These are phyloP conservation scores for Leptura quadrifasciata DNA, from an alignment of 2,888 invertebrate species.

Conservation along the genomic window DNA sequence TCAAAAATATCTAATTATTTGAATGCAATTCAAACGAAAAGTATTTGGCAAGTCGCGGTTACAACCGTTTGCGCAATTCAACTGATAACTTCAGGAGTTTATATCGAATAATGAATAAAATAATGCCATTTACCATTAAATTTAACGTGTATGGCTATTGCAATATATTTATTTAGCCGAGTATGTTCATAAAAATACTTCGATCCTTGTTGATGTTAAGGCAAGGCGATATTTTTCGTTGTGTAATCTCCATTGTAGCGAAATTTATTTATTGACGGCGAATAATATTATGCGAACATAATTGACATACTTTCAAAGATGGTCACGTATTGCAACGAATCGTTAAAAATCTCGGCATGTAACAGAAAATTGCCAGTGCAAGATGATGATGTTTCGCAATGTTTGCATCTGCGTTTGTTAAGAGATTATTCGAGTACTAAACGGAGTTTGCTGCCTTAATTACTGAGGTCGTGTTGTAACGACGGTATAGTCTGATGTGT, in stretches of 20 bases:
- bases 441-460: neutral
- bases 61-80: neutral
- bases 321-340: constrained; percentile 49
- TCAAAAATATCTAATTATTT: no score
- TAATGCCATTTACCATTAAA: neutral
- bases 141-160: neutral
- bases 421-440: neutral
- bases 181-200: neutral
- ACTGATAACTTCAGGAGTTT: neutral
- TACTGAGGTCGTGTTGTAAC: neutral
- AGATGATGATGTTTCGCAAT: constrained; percentile 16
- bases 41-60: no score
- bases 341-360: constrained; percentile 9
- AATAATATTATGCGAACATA: constrained; percentile 19
- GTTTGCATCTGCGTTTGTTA: constrained; percentile 18
- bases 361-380: constrained; percentile 12
- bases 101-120: neutral
- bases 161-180: neutral
- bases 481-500: constrained; percentile 1
- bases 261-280: constrained; percentile 22
- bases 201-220: constrained; percentile 8
- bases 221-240: neutral
- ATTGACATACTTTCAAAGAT: constrained; percentile 54
- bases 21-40: no score
- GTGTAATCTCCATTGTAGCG: constrained; percentile 23